These are phyloP conservation scores for Andrena trimmerana DNA, from an alignment of 2,888 invertebrate species.

Conservation along the genomic window DNA sequence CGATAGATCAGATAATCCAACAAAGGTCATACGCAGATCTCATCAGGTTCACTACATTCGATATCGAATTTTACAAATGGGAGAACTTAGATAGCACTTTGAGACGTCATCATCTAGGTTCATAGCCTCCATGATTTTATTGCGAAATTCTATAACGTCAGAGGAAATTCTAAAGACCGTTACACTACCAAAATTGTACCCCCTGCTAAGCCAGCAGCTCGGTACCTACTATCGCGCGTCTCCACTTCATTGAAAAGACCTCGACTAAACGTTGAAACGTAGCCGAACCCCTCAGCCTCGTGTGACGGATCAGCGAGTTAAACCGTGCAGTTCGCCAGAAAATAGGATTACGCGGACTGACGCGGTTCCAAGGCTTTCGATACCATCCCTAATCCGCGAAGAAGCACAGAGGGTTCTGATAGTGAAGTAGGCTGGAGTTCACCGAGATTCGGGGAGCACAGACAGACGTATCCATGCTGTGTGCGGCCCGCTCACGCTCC, in stretches of 20 bases:
- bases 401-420: background rate
- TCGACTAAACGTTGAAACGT: constrained; percentile 1
- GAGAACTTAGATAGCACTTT: background rate
- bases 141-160: background rate
- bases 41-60: background rate
- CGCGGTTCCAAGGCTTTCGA: constrained; percentile 32
- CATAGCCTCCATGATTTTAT: too few species aligned
- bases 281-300: background rate
- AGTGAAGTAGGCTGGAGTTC: constrained; percentile 32
- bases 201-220: too few species aligned
- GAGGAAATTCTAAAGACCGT: background rate
- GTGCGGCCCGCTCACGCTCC: background rate
- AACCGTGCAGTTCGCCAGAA: constrained; percentile 33
- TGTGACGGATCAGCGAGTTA: constrained; percentile 21
- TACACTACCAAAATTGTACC: too few species aligned
- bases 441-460: constrained; percentile 14
- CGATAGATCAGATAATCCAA: too few species aligned
- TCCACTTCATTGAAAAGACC: constrained; percentile 3
- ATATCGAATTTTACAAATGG: background rate
- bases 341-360: constrained; percentile 49
- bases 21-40: background rate
- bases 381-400: constrained; percentile 14
- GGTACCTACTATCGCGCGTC: too few species aligned
- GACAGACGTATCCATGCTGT: too few species aligned
- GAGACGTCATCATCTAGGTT: background rate